Percentiles rank a stretch among this genome's conserved stretches.
Conservation (phyloP, 2,888 invertebrate species). For the Drymonia ruficornis region DNA sequence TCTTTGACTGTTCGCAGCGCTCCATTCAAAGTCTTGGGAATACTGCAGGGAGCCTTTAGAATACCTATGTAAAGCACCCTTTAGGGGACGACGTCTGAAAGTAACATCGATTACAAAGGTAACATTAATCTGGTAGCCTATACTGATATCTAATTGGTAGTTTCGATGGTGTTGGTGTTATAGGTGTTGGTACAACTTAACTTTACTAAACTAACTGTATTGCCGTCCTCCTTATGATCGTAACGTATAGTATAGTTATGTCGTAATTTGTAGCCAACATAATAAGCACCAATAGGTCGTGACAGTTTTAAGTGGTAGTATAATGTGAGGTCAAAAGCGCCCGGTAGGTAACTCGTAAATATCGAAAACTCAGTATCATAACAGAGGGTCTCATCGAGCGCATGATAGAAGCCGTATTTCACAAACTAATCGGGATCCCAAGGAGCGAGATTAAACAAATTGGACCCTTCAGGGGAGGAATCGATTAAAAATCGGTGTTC, state of each 20-base stretch:
- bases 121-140: background rate
- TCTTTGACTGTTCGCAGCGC: background rate
- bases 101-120: too few species aligned
- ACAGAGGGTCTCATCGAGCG: background rate
- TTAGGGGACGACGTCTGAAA: background rate
- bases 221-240: too few species aligned
- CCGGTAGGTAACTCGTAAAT: background rate
- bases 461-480: conserved; percentile 28
- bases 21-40: background rate
- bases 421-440: conserved; percentile 30
- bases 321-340: too few species aligned
- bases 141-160: too few species aligned
- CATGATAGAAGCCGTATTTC: conserved; percentile 18
- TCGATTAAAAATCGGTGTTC: conserved; percentile 44
- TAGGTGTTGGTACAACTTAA: too few species aligned
- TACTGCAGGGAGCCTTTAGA: background rate
- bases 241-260: too few species aligned
- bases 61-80: background rate
- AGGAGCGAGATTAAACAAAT: conserved; percentile 38
- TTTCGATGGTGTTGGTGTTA: too few species aligned
- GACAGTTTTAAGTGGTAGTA: too few species aligned
- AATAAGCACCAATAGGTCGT: too few species aligned
- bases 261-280: too few species aligned
- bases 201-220: too few species aligned
- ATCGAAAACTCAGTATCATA: background rate